These are phyloP conservation scores for Mormyrus proboscirostris DNA, from an alignment of 2,797 vertebrate species.

Conservation along the genomic window DNA sequence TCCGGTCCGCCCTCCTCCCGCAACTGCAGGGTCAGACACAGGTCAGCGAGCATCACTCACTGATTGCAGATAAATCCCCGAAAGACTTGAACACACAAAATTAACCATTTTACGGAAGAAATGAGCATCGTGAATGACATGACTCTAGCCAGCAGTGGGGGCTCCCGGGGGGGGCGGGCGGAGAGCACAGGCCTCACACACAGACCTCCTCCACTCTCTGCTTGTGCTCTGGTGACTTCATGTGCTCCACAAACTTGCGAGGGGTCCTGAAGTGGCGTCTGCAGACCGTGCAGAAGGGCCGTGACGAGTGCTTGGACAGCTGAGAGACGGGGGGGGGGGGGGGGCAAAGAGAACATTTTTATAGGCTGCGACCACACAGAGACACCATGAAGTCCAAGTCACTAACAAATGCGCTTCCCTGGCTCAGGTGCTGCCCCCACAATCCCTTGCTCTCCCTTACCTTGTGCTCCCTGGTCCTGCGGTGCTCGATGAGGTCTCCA, in stretches of 20 bases:
- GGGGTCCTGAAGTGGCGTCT: constrained; percentile 84
- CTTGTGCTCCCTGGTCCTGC: constrained; percentile 81
- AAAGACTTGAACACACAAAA: background rate
- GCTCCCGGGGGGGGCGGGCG: background rate
- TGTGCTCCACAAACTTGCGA: constrained; percentile 93
- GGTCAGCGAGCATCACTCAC: background rate
- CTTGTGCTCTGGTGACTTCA: constrained; percentile 90
- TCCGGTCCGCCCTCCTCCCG: constrained; percentile 56
- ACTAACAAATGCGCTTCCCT: too few species aligned
- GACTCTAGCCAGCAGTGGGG: background rate
- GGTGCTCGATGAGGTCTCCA: constrained; percentile 80
- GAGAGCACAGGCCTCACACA: background rate
- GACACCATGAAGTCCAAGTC: background rate
- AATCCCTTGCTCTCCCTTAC: constrained; percentile 45
- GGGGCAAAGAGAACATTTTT: background rate
- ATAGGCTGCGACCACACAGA: background rate
- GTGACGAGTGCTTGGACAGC: constrained; percentile 77
- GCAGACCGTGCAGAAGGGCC: constrained; percentile 86
- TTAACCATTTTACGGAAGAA: background rate
- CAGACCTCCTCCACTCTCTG: constrained; percentile 74
- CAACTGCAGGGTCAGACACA: constrained; percentile 44
- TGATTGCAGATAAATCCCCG: background rate
- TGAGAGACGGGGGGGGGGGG: constrained; percentile 40
- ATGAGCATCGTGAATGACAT: too few species aligned
- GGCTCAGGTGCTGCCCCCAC: background rate